Evolutionary conservation across 1,140 invertebrate genomes (phyloP).

Genomic region (Aradophagus sp.): DNA sequence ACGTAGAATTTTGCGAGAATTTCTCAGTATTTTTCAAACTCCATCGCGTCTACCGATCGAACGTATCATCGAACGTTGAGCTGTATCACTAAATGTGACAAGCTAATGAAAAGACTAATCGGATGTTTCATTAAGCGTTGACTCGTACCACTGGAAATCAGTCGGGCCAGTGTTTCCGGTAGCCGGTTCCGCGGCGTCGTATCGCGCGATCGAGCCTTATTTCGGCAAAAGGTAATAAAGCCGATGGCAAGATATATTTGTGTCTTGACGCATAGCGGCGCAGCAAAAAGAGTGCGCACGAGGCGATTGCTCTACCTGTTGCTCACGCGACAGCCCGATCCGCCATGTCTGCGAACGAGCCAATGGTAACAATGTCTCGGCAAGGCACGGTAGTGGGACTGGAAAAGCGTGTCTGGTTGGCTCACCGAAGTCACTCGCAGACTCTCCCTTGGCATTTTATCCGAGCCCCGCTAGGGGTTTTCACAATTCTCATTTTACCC

Average conservation of each 20-base stretch:
- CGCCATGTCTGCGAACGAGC: slow-evolving; percentile 68
- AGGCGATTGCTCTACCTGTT: slow-evolving; percentile 67
- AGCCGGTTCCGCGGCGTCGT: no score
- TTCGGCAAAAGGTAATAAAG: slow-evolving; percentile 64
- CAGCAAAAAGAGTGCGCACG: slow-evolving; percentile 43
- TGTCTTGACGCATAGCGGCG: slow-evolving; percentile 43
- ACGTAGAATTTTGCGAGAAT: no score
- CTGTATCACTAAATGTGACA: no score
- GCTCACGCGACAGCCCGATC: slow-evolving; percentile 57
- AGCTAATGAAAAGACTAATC: no score
- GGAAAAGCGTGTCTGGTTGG: slow-evolving; percentile 60
- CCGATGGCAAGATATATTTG: slow-evolving; percentile 37
- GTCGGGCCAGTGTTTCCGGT: no score
- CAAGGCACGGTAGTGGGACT: slow-evolving; percentile 62
- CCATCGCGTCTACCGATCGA: no score
- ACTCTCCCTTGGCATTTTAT: slow-evolving; percentile 61
- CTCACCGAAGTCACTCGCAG: slow-evolving; percentile 55
- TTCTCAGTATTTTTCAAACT: no score
- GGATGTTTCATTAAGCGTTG: no score
- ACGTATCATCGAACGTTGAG: no score
- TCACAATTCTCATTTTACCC: slow-evolving; percentile 53
- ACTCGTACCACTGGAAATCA: no score
- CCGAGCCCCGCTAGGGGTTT: slow-evolving; percentile 41
- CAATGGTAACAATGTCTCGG: slow-evolving; percentile 65
- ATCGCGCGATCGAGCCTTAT: no score